Evolutionary conservation across 2,888 invertebrate genomes (phyloP).

Genomic region (Pyrrhopygopsis socrates): DNA sequence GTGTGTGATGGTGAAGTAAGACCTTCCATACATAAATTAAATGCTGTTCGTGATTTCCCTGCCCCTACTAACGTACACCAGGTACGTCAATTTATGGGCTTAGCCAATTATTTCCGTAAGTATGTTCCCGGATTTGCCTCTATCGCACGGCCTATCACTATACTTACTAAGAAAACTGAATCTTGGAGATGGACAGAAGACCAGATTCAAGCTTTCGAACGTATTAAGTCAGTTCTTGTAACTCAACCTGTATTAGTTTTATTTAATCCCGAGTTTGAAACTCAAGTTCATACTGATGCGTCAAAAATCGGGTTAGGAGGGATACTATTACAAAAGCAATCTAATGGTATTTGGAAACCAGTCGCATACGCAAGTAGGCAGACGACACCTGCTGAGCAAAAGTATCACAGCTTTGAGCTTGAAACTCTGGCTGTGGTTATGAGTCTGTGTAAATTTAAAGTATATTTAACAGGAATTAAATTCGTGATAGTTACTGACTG

Average conservation of each 20-base stretch:
- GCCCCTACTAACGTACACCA: slow-evolving; percentile 52
- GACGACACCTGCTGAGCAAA: slow-evolving; percentile 85
- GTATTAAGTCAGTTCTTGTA: not conserved
- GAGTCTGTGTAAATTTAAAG: not conserved
- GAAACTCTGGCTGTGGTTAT: slow-evolving; percentile 88
- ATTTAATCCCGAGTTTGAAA: slow-evolving; percentile 76
- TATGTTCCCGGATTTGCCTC: slow-evolving; percentile 64
- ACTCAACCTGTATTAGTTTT: slow-evolving; percentile 62
- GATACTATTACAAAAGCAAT: slow-evolving; percentile 88
- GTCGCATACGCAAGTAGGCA: slow-evolving; percentile 86
- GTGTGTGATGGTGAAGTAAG: slow-evolving; percentile 56
- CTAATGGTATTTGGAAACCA: slow-evolving; percentile 89
- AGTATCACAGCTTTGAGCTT: slow-evolving; percentile 87
- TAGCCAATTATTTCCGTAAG: slow-evolving; percentile 66
- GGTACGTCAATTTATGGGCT: slow-evolving; percentile 71
- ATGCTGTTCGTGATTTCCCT: slow-evolving; percentile 64
- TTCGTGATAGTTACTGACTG: slow-evolving; percentile 86
- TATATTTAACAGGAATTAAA: slow-evolving; percentile 67
- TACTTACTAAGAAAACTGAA: slow-evolving; percentile 54
- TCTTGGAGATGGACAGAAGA: slow-evolving; percentile 70
- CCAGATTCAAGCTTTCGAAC: slow-evolving; percentile 29
- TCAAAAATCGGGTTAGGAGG: slow-evolving; percentile 86
- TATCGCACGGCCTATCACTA: slow-evolving; percentile 55
- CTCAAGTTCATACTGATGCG: slow-evolving; percentile 88
- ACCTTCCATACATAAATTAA: slow-evolving; percentile 58